These are phyloP conservation scores for Lymantria monacha DNA, from an alignment of 2,888 invertebrate genomes.

Conservation along the genomic window DNA sequence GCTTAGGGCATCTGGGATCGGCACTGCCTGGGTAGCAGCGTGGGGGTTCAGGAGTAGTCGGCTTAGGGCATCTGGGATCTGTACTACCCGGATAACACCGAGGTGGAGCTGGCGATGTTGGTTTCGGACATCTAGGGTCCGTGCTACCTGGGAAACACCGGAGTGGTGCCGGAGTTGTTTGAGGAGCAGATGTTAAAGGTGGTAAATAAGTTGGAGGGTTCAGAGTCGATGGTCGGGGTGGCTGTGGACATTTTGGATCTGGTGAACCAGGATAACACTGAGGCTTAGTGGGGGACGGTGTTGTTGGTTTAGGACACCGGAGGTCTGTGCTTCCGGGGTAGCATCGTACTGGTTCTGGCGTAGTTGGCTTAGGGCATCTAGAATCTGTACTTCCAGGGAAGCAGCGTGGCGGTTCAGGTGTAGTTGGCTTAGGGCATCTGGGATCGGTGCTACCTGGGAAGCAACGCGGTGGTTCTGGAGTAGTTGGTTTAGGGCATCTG, in stretches of 20 bases:
- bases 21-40: constrained; percentile 16
- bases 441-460: constrained; percentile 26
- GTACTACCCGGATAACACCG: constrained; percentile 33
- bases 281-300: constrained; percentile 23
- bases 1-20: constrained; percentile 33
- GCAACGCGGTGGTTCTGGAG: constrained; percentile 19
- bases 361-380: constrained; percentile 27
- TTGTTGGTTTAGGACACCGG: constrained; percentile 22
- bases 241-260: constrained; percentile 33
- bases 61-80: constrained; percentile 24
- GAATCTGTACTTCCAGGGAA: constrained; percentile 33
- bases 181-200: constrained; percentile 25
- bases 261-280: constrained; percentile 48
- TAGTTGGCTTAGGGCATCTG: constrained; percentile 20
- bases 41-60: constrained; percentile 21
- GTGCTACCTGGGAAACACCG: constrained; percentile 38
- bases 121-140: constrained; percentile 39
- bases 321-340: constrained; percentile 34
- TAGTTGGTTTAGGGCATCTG: constrained; percentile 5
- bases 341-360: constrained; percentile 24
- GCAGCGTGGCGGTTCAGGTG: constrained; percentile 32
- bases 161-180: constrained; percentile 39
- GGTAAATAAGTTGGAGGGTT: constrained; percentile 33
- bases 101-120: constrained; percentile 39
- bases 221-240: constrained; percentile 33